A percentile compares a stretch with the other conserved stretches of the same genome.
Conservation (phyloP, 1,140 invertebrate genomes). For the Panonychus citri region DNA sequence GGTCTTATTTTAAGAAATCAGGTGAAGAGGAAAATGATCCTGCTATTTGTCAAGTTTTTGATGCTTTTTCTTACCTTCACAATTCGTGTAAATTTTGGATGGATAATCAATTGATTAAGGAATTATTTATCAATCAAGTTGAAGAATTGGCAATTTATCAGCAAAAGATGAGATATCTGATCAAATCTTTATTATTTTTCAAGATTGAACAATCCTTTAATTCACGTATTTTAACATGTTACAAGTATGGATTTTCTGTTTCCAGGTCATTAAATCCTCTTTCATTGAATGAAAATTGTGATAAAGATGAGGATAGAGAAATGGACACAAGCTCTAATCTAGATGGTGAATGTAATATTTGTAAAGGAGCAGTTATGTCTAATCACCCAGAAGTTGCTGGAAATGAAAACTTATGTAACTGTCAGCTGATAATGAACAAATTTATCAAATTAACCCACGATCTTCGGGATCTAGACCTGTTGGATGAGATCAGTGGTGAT, state of each 20-base stretch:
- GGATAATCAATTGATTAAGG: background rate
- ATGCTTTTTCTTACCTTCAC: background rate
- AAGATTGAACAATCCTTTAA: background rate
- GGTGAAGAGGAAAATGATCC: background rate
- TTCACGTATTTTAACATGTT: background rate
- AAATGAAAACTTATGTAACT: background rate
- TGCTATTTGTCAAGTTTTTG: background rate
- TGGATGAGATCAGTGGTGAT: conserved; percentile 5
- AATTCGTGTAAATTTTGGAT: background rate
- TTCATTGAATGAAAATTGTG: background rate
- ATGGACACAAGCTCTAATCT: background rate
- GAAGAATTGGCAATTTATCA: background rate
- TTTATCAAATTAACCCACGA: background rate
- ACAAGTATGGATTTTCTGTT: background rate
- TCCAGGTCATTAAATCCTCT: background rate
- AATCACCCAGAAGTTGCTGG: background rate
- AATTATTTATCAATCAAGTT: background rate
- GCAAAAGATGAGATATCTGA: background rate
- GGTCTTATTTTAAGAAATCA: background rate
- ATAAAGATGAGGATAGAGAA: background rate
- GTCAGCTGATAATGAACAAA: background rate
- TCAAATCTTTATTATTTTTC: background rate
- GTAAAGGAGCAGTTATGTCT: background rate
- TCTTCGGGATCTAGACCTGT: conserved; percentile 2
- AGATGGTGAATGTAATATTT: background rate